Evolutionary conservation across 2,113 vertebrate genomes (phyloP).

Genomic region (Nipponia nippon): DNA sequence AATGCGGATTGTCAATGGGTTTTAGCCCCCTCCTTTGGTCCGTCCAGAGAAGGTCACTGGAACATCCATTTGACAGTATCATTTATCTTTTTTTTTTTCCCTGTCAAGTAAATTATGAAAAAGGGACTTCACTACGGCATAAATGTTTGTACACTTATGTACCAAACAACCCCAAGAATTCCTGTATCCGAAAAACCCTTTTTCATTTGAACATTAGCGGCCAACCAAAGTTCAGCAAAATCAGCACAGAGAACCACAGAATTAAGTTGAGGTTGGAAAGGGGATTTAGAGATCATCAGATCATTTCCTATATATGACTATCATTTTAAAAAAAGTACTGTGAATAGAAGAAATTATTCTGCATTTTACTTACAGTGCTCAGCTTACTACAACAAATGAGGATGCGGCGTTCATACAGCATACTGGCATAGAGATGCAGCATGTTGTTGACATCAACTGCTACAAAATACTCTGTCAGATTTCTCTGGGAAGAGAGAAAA

Average conservation of each 20-base stretch:
- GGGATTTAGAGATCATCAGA: not conserved
- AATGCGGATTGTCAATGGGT: not conserved
- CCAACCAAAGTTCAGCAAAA: not conserved
- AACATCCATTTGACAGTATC: not conserved
- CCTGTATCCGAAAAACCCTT: not conserved
- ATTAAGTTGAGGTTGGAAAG: not conserved
- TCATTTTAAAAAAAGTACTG: not conserved
- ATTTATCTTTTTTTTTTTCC: not conserved
- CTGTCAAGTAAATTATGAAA: not conserved
- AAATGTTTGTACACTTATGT: not conserved
- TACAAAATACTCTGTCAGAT: conserved; percentile 97
- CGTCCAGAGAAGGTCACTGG: not conserved
- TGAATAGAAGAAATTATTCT: not conserved
- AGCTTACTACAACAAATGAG: conserved; percentile 96
- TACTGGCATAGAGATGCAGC: conserved; percentile 97
- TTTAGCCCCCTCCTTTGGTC: conserved; percentile 18
- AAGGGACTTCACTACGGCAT: not conserved
- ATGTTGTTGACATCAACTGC: conserved; percentile 99
- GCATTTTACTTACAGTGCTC: conserved; percentile 89
- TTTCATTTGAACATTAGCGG: not conserved
- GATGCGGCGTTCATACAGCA: conserved; percentile 94
- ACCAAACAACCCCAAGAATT: not conserved
- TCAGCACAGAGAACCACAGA: not conserved
- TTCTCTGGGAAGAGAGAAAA: conserved; percentile 83
- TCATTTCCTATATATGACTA: not conserved